A percentile compares a stretch with the other conserved stretches of the same genome.
These are phyloP conservation scores for Oostethus manadensis DNA, from an alignment of 2,113 vertebrate species.

Conservation along the genomic window DNA sequence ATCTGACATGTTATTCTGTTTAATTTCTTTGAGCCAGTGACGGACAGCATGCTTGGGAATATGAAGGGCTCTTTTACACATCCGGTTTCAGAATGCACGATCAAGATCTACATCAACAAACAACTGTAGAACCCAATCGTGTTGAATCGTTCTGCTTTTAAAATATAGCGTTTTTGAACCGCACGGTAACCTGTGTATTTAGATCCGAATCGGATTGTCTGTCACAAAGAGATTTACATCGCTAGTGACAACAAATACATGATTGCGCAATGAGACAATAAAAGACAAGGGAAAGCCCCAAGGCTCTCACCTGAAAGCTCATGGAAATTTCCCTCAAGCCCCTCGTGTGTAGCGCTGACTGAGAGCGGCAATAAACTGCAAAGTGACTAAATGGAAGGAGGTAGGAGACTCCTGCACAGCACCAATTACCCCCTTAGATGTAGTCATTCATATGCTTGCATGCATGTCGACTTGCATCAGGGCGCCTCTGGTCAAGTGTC, in stretches of 20 bases:
- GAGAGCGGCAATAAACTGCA: constrained; percentile 95
- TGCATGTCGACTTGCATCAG: constrained; percentile 73
- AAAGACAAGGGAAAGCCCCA: constrained; percentile 52
- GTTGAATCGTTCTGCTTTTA: too few relatives aligned
- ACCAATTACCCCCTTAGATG: constrained; percentile 73
- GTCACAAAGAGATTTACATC: too few relatives aligned
- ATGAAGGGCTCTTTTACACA: too few relatives aligned
- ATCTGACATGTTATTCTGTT: too few relatives aligned
- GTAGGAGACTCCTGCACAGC: constrained; percentile 75
- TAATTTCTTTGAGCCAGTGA: too few relatives aligned
- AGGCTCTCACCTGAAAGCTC: constrained; percentile 64
- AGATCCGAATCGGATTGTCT: too few relatives aligned
- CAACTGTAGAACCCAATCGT: too few relatives aligned
- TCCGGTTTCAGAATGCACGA: too few relatives aligned
- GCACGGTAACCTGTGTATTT: too few relatives aligned
- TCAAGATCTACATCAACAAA: too few relatives aligned
- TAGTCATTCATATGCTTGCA: constrained; percentile 71
- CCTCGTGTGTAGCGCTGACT: constrained; percentile 71
- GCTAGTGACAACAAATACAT: constrained; percentile 58
- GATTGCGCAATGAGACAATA: constrained; percentile 57
- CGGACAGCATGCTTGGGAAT: too few relatives aligned
- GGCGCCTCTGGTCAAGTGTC: constrained; percentile 48
- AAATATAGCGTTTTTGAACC: too few relatives aligned
- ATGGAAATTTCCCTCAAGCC: constrained; percentile 74
- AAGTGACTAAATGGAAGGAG: constrained; percentile 87